phyloP scores from a whole-genome alignment of 2,113 vertebrate species.

The Triplophysa rosa region DNA sequence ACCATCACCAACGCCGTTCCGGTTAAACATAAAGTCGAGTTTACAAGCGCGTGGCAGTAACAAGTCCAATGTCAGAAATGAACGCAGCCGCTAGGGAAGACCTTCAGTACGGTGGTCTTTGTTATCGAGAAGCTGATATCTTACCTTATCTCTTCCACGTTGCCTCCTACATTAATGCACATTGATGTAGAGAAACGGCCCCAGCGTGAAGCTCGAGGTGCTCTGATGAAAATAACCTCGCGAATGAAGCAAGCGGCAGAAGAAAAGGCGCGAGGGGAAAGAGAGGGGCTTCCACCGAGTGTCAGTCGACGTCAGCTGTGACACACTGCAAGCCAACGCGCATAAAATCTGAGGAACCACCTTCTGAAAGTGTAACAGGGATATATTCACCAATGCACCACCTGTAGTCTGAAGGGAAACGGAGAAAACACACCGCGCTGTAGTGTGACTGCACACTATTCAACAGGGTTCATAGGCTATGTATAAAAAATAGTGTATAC shows the following conservation, averaged over 20 bases:
- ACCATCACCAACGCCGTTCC: constrained; percentile 20
- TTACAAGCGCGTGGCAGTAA: constrained; percentile 50
- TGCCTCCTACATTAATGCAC: constrained; percentile 78
- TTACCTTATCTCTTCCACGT: constrained; percentile 80
- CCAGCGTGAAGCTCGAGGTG: constrained; percentile 67
- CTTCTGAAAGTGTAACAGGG: constrained; percentile 42
- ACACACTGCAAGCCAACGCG: constrained; percentile 46
- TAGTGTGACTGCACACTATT: constrained; percentile 12
- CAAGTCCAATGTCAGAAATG: constrained; percentile 37
- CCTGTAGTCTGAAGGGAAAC: not conserved
- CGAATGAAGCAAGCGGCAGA: constrained; percentile 67
- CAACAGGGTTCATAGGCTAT: constrained; percentile 25
- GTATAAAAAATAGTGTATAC: too few relatives aligned
- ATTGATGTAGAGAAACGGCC: constrained; percentile 71
- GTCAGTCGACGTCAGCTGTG: constrained; percentile 61
- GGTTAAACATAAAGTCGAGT: constrained; percentile 40
- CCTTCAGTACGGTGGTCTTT: constrained; percentile 5
- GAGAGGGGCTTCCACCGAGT: constrained; percentile 61
- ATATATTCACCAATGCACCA: constrained; percentile 14
- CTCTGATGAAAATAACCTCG: constrained; percentile 63
- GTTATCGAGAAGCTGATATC: constrained; percentile 46
- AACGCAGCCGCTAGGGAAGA: not conserved
- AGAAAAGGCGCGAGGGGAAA: constrained; percentile 58
- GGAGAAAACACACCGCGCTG: not conserved
- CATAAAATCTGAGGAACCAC: constrained; percentile 45